Evolutionary conservation across 2,113 vertebrate genomes (phyloP).

Genomic region (Fulica atra): DNA sequence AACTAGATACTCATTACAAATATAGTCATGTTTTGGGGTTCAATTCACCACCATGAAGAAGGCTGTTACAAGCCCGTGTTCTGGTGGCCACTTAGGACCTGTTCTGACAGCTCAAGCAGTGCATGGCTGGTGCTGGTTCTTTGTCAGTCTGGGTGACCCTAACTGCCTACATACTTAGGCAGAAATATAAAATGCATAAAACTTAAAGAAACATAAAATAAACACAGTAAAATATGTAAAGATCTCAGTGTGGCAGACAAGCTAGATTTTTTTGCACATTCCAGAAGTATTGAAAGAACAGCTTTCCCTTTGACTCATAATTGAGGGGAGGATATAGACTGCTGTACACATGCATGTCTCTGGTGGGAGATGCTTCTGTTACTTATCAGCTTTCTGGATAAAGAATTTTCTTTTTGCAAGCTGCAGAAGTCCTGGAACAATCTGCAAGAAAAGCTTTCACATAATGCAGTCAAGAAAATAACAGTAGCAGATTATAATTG

Average conservation of each 20-base stretch:
- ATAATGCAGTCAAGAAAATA: background rate
- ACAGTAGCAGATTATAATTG: background rate
- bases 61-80: background rate
- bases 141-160: background rate
- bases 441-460: background rate
- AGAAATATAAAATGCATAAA: background rate
- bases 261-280: background rate
- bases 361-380: background rate
- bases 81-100: background rate
- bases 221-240: background rate
- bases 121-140: background rate
- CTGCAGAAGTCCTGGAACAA: background rate
- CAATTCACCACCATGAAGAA: background rate
- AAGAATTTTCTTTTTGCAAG: background rate
- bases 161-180: background rate
- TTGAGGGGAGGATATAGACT: background rate
- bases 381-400: background rate
- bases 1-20: background rate
- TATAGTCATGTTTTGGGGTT: background rate
- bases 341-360: background rate
- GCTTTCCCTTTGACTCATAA: background rate
- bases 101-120: background rate
- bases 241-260: background rate
- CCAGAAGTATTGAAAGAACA: background rate
- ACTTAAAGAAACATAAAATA: no score